phyloP scores from a whole-genome alignment of 2,888 invertebrate species.

The Polydrusus cervinus region DNA sequence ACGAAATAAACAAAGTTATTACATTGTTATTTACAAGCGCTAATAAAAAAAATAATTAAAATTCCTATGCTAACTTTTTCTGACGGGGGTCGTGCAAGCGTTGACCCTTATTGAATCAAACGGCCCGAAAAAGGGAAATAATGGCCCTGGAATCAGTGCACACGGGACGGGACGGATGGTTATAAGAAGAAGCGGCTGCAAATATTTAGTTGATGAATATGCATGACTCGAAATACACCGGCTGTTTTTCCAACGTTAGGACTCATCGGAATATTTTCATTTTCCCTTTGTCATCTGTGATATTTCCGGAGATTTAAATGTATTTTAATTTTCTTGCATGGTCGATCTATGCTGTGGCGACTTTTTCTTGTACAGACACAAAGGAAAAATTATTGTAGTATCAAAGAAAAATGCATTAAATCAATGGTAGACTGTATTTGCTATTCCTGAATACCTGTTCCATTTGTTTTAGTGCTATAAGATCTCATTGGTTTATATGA shows the following conservation, averaged over 20 bases:
- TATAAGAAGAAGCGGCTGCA: slow-evolving; percentile 70
- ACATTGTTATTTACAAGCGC: background rate
- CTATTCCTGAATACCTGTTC: no score
- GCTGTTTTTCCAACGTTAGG: slow-evolving; percentile 68
- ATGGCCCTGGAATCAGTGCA: slow-evolving; percentile 53
- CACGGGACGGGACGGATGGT: slow-evolving; percentile 64
- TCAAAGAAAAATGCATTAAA: no score
- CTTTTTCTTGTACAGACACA: no score
- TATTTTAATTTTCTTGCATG: slow-evolving; percentile 37
- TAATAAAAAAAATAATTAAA: slow-evolving; percentile 1
- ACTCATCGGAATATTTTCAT: slow-evolving; percentile 51
- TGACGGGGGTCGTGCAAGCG: slow-evolving; percentile 19
- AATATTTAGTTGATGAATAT: slow-evolving; percentile 71
- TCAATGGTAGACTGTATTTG: no score
- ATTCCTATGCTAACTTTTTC: background rate
- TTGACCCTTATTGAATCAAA: slow-evolving; percentile 63
- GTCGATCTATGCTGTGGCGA: background rate
- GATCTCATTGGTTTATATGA: no score
- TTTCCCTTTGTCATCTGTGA: slow-evolving; percentile 50
- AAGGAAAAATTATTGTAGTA: no score
- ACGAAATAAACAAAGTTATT: no score
- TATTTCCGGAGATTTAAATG: slow-evolving; percentile 41
- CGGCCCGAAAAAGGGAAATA: slow-evolving; percentile 38
- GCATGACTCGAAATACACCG: slow-evolving; percentile 69
- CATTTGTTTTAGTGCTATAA: no score